These are phyloP conservation scores for Furcula furcula DNA, from an alignment of 2,888 invertebrate species.

Conservation along the genomic window DNA sequence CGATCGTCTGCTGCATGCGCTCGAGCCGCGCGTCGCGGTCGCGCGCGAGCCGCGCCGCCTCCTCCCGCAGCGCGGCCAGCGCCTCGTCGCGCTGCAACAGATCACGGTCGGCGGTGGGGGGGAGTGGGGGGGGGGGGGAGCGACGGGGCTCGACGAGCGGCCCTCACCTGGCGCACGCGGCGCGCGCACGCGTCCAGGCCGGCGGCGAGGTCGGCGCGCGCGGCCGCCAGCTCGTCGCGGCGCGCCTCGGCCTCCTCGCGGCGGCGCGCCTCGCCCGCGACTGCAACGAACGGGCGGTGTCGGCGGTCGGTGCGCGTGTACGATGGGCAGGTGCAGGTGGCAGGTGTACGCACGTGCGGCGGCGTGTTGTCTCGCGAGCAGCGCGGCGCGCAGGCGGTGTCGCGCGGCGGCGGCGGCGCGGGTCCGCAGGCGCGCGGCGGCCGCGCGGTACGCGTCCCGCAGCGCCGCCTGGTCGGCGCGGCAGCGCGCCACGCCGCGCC, in stretches of 20 bases:
- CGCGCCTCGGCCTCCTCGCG: conserved; percentile 39
- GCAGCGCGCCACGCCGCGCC: conserved; percentile 47
- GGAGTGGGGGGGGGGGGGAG: too few relatives aligned
- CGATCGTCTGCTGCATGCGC: conserved; percentile 8
- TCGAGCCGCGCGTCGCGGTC: conserved; percentile 30
- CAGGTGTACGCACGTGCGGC: conserved; percentile 21
- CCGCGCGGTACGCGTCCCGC: conserved; percentile 39
- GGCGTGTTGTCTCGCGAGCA: conserved; percentile 23
- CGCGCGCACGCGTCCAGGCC: conserved; percentile 29
- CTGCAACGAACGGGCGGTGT: conserved; percentile 32
- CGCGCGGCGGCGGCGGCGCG: conserved; percentile 3
- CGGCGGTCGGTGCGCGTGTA: conserved; percentile 15
- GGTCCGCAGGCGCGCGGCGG: conserved; percentile 10
- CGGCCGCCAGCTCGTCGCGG: conserved; percentile 22
- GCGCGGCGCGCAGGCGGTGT: conserved; percentile 25
- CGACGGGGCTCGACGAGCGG: conserved; percentile 18
- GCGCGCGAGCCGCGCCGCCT: conserved; percentile 25
- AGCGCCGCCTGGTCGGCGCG: conserved; percentile 50
- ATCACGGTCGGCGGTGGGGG: too few relatives aligned
- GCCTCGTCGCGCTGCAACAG: conserved; percentile 27
- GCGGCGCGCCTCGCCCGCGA: conserved; percentile 30
- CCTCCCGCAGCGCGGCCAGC: conserved; percentile 27
- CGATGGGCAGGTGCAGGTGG: not conserved
- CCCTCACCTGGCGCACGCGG: conserved; percentile 23
- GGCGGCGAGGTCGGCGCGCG: conserved; percentile 5